Base-by-base conservation (phyloP, 2,797 vertebrate genomes). In the Sebastes oblongus region DNA sequence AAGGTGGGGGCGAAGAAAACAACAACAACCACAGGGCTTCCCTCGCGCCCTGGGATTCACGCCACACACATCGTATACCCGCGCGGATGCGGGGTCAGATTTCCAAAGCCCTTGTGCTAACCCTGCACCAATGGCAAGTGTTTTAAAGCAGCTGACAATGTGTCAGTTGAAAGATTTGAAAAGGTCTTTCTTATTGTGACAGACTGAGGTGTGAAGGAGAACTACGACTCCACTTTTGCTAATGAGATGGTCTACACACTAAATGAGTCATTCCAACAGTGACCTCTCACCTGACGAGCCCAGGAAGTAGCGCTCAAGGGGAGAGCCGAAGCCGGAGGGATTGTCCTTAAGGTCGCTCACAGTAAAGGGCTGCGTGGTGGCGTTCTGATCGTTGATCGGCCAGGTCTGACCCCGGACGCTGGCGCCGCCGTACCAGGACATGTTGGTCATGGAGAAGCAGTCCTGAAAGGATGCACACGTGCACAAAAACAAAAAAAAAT, bases 371-470 rank as follows among this genome's bases (percentile, higher is more conserved):
- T 97, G 97, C 2, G 92, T 91, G 0, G 88, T 95, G 87, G 95
- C 91, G 58, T 97, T 94, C 2, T 95, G 94, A 0, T 91, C 71
- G 0, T 98, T 98, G 77, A 98, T 96, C 0, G 97, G 97, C 97
- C 97, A 98, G 6, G 88, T 96, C 85, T 97, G 97, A 42, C 95
- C 94, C 1, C 25, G 94, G 66, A 95, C 72, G 29, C 95, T 96
- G 0, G 93, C 96, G 4, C 97, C 97, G 1, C 97, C 97, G 0
- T 97, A 98, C 97, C 97, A 98, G 22, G 97, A 98, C 59, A 98
- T 64, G 2, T 98, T 98, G 46, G 87, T 82, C 96, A 98, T 98
- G 78, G 97, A 98, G 89, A 98, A 97, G 84, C 97, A 98, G 56
- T 98, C 96, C 97, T 98, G 91, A 25, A 27, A 22, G 8, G 50